phyloP scores from a whole-genome alignment of 2,797 vertebrate genomes.

The Lepus oiostolus region DNA sequence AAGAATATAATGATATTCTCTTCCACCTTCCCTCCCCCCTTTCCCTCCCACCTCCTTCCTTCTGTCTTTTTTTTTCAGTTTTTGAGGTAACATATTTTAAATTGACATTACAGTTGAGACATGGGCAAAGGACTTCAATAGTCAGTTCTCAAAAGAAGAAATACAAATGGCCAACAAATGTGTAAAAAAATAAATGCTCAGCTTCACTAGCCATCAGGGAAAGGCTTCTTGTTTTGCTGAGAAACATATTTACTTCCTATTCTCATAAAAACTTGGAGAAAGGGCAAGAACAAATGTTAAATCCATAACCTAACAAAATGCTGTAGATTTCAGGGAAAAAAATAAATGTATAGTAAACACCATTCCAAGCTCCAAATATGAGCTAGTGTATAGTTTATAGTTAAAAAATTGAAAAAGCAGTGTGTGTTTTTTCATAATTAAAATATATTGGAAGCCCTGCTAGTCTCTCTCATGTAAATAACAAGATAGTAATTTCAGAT shows the following conservation, averaged over 20 bases:
- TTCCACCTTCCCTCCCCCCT: too few species aligned
- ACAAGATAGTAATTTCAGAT: slow-evolving; percentile 68
- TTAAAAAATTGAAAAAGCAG: slow-evolving; percentile 50
- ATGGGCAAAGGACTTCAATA: too few species aligned
- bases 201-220: too few species aligned
- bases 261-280: background rate
- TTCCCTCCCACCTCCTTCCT: too few species aligned
- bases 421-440: slow-evolving; percentile 64
- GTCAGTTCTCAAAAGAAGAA: too few species aligned
- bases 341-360: slow-evolving; percentile 53
- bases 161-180: too few species aligned
- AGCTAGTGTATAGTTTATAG: slow-evolving; percentile 32
- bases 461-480: slow-evolving; percentile 61
- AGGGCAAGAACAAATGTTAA: slow-evolving; percentile 44
- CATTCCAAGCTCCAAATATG: slow-evolving; percentile 19
- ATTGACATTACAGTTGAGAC: too few species aligned
- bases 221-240: slow-evolving; percentile 18
- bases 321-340: slow-evolving; percentile 71
- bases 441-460: slow-evolving; percentile 54
- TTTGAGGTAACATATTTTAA: too few species aligned
- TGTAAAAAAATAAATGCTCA: too few species aligned
- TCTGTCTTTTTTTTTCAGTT: too few species aligned
- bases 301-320: slow-evolving; percentile 45
- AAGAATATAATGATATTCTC: too few species aligned
- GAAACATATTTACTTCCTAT: slow-evolving; percentile 60